Base-by-base conservation (phyloP, 2,888 invertebrate genomes). In the Patella pellucida region DNA sequence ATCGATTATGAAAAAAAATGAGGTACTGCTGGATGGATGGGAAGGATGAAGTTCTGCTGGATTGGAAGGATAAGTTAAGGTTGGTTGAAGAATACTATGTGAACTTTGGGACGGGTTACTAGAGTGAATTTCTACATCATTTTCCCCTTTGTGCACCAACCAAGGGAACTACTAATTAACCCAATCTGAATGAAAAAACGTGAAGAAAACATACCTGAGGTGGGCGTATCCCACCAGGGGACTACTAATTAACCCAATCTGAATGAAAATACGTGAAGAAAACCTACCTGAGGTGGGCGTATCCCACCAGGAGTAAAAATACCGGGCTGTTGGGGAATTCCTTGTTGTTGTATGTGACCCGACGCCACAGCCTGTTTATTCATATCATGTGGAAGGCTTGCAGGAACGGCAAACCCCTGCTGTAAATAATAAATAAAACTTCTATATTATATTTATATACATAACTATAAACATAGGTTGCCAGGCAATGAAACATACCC, bases 231-330 rank as follows among this genome's bases (percentile, higher is more conserved):
- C n/a, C n/a, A 70, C n/a, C n/a, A 70, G 19, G 15, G n/a, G n/a
- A n/a, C n/a, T n/a, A n/a, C n/a, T n/a, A n/a, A n/a, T n/a, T n/a
- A 15, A n/a, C 15, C 19, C 27, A 14, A 27, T 68, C 27, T 3
- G 5, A 19, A 23, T 23, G 23, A 68, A 19, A 16, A 5, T 41
- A 41, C 1, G 41, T 41, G 41, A 2, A 7, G 9, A 68, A 16
- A 5, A 68, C 68, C 27, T 68, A 68, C 68, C 27, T 68, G 68
- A 5, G 23, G 68, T n/a, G 52, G 19, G 7, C 70, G 15, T 16
- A 19, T 15, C n/a, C n/a, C n/a, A 70, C n/a, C n/a, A 70, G 19
- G 15, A 23, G 77, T 76, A 75, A 78, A 82, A 78, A 82, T 82
- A 68, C 69, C 78, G 14, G 76, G 52, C 75, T 77, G 81, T 75